These are phyloP conservation scores for Trachelus troglodyta DNA, from an alignment of 2,888 invertebrate genomes.

Conservation along the genomic window DNA sequence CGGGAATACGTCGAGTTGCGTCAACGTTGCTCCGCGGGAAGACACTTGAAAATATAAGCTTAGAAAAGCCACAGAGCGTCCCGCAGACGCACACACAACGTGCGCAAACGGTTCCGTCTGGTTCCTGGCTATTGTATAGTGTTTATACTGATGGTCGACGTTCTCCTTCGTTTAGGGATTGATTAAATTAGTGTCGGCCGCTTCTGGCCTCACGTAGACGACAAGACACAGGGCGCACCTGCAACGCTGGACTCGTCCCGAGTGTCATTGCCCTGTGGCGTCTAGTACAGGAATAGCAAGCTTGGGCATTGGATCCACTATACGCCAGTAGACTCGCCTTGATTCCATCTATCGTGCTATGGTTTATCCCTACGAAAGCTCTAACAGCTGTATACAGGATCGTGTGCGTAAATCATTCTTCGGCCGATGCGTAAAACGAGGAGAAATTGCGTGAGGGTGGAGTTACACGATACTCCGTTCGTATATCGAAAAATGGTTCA, in stretches of 20 bases:
- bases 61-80: neutral
- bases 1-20: neutral
- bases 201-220: conserved; percentile 30
- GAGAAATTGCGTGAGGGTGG: neutral
- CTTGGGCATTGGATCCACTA: conserved; percentile 25
- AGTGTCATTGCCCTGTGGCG: conserved; percentile 52
- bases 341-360: neutral
- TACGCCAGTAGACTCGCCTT: neutral
- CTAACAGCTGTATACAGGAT: neutral
- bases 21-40: neutral
- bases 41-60: neutral
- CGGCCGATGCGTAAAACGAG: neutral
- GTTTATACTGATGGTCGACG: neutral
- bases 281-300: conserved; percentile 53
- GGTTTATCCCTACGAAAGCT: neutral
- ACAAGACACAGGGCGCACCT: conserved; percentile 12
- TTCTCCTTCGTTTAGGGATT: conserved; percentile 33
- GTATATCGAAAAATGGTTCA: neutral
- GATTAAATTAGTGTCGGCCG: conserved; percentile 51
- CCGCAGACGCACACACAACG: neutral
- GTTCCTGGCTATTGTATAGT: neutral
- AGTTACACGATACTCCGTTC: neutral
- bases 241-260: conserved; percentile 23
- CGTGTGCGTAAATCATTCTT: neutral
- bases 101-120: conserved; percentile 8